Conservation (phyloP, 2,113 vertebrate genomes). For the Arenaria interpres region DNA sequence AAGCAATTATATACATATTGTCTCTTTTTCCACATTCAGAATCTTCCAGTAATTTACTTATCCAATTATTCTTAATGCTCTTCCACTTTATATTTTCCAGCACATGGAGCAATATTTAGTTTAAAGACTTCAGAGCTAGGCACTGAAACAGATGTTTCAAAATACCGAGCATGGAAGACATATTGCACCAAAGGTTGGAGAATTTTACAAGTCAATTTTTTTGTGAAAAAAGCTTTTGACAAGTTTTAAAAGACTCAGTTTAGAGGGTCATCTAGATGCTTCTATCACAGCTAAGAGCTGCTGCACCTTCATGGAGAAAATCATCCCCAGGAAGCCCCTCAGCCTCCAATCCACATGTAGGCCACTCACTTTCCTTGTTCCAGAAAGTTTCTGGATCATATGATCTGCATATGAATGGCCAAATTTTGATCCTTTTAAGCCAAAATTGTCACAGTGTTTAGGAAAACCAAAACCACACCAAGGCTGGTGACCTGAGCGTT, state of each 20-base stretch:
- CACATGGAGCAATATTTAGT: neutral
- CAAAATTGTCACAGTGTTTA: neutral
- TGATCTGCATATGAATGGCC: neutral
- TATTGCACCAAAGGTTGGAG: neutral
- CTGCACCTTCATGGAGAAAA: neutral
- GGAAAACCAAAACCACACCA: neutral
- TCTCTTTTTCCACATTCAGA: neutral
- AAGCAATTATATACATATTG: constrained; percentile 8
- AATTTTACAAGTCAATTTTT: neutral
- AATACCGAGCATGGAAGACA: neutral
- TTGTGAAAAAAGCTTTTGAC: neutral
- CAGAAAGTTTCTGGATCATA: neutral
- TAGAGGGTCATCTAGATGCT: neutral
- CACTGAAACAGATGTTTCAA: neutral
- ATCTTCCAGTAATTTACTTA: neutral
- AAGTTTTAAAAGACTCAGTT: neutral
- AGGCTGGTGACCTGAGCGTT: neutral
- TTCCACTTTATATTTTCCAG: neutral
- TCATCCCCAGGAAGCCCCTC: neutral
- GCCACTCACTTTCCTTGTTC: neutral
- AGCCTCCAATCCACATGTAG: neutral
- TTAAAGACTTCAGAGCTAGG: neutral
- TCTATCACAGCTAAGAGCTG: neutral
- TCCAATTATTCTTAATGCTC: neutral
- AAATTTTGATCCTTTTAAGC: neutral